phyloP scores from a whole-genome alignment of 2,113 vertebrate genomes.

The Colistium nudipinnis region DNA sequence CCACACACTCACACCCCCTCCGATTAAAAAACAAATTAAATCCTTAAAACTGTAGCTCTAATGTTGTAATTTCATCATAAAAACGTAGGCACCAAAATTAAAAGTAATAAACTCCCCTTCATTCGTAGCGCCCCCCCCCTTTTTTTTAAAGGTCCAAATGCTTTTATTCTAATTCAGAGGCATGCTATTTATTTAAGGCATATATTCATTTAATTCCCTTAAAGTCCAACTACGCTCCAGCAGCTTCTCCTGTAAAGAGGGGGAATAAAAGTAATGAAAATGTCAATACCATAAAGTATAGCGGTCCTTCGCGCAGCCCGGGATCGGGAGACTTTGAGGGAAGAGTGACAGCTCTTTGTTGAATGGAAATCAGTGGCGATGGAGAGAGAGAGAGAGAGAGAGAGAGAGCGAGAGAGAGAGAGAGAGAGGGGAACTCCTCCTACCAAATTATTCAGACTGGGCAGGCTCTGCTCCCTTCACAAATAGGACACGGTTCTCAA shows the following conservation, averaged over 20 bases:
- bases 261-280: conserved; percentile 70
- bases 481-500: conserved; percentile 94
- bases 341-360: conserved; percentile 99
- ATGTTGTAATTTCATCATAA: conserved; percentile 1
- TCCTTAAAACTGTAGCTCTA: neutral
- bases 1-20: conserved; percentile 21
- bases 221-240: neutral
- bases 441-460: conserved; percentile 99
- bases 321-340: conserved; percentile 85
- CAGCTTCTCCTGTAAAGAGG: conserved; percentile 30
- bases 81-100: neutral
- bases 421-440: conserved; percentile 93
- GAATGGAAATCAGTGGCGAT: conserved; percentile 91
- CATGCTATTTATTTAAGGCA: neutral
- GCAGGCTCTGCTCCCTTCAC: conserved; percentile 95
- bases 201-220: neutral
- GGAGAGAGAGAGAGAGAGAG: conserved; percentile 28
- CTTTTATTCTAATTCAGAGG: neutral
- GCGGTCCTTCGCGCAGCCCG: conserved; percentile 82
- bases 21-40: neutral
- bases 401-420: conserved; percentile 48
- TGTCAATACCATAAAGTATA: conserved; percentile 69
- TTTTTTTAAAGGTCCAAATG: neutral
- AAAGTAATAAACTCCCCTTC: neutral
- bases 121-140: neutral